Conservation (phyloP, 2,113 vertebrate species). For the Cygnus atratus region DNA sequence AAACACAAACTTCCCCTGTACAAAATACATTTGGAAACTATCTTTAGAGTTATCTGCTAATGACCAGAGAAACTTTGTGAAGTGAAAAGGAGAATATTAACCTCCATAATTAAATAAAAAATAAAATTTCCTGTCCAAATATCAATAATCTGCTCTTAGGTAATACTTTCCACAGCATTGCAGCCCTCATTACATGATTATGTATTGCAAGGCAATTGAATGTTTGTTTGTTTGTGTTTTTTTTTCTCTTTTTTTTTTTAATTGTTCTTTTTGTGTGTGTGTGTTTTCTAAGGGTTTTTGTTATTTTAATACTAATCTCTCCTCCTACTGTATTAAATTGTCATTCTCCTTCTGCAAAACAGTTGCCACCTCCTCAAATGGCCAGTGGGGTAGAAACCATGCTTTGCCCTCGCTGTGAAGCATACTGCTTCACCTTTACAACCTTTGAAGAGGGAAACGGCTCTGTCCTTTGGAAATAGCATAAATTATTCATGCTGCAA, state of each 20-base stretch:
- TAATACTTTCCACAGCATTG: neutral
- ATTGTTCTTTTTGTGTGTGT: neutral
- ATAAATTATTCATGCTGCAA: neutral
- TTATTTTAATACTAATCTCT: neutral
- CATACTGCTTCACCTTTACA: neutral
- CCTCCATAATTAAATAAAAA: neutral
- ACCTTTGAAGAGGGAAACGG: rapidly evolving
- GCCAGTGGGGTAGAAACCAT: neutral
- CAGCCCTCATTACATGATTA: neutral
- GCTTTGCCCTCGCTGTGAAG: neutral
- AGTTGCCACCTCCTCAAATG: neutral
- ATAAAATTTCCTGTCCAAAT: neutral
- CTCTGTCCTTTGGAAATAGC: neutral
- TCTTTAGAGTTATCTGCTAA: neutral
- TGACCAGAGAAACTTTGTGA: neutral
- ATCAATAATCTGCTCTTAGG: neutral
- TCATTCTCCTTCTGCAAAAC: neutral
- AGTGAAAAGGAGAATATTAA: neutral
- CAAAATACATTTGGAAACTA: neutral
- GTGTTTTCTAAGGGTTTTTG: neutral
- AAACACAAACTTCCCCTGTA: neutral
- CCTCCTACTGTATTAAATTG: neutral
- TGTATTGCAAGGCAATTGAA: neutral
- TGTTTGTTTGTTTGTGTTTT: neutral
- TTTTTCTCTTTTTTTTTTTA: neutral